phyloP scores from a whole-genome alignment of 2,113 vertebrate species.

The Columbina picui region DNA sequence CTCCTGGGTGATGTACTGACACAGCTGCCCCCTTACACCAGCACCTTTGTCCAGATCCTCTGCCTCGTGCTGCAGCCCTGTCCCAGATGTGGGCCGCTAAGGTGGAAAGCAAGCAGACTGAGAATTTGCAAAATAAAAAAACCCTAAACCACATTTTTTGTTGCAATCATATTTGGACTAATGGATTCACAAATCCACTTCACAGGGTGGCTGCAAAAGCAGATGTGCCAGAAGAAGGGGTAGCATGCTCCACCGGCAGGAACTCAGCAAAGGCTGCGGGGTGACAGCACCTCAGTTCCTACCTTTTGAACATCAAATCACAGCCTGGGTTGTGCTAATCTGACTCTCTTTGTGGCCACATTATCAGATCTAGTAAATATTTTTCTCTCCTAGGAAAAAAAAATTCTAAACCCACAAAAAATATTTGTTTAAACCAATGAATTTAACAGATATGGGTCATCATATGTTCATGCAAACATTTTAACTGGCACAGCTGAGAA shows the following conservation, averaged over 20 bases:
- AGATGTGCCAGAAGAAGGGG: not conserved
- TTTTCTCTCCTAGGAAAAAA: not conserved
- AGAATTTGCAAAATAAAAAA: not conserved
- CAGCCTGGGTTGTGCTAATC: not conserved
- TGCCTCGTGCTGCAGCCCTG: not conserved
- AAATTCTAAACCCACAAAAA: not conserved
- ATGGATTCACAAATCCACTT: not conserved
- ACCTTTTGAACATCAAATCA: not conserved
- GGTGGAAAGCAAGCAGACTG: not conserved
- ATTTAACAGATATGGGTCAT: not conserved
- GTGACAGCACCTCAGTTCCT: not conserved
- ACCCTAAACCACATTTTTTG: not conserved
- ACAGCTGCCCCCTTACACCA: not conserved
- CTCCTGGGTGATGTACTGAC: not conserved
- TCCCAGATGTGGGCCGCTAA: not conserved
- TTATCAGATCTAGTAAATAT: not conserved
- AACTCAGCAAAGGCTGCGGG: not conserved
- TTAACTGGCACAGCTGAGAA: not conserved
- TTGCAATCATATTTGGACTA: not conserved
- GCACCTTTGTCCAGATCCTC: not conserved
- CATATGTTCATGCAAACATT: not conserved
- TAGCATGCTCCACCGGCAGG: not conserved
- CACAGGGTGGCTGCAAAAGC: not conserved
- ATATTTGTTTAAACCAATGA: not conserved
- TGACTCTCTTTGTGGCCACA: not conserved